These are phyloP conservation scores for Cepphus grylle DNA, from an alignment of 2,113 vertebrate genomes.

Conservation along the genomic window DNA sequence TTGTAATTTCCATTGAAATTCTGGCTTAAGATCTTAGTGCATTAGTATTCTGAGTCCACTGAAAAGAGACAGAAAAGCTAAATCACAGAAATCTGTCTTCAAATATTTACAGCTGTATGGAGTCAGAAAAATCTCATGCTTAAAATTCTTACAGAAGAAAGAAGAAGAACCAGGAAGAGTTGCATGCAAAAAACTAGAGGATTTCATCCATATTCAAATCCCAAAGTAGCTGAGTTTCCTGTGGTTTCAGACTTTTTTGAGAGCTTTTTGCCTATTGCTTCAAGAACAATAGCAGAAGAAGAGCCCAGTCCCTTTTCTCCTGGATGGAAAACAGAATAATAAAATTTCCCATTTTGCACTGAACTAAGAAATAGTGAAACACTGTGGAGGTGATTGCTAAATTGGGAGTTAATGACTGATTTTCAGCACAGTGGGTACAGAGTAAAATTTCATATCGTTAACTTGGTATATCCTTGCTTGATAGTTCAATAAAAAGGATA, in stretches of 20 bases:
- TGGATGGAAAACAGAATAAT: background rate
- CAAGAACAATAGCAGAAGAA: background rate
- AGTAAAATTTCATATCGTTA: background rate
- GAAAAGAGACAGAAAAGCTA: background rate
- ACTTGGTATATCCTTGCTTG: background rate
- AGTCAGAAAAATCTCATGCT: background rate
- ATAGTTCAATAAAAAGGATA: background rate
- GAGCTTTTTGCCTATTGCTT: background rate
- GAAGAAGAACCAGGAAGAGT: background rate
- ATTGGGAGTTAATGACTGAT: background rate
- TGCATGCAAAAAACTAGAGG: background rate
- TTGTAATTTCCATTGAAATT: constrained; percentile 1
- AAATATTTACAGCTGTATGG: background rate
- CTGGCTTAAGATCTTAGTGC: background rate
- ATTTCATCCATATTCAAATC: background rate
- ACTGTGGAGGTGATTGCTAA: background rate
- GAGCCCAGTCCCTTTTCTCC: background rate
- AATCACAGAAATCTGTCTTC: background rate
- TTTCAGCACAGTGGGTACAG: background rate
- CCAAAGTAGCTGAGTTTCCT: background rate
- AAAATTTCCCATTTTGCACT: background rate
- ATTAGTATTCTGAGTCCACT: background rate
- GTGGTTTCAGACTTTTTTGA: background rate
- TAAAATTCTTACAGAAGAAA: background rate
- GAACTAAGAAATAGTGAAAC: background rate